These are phyloP conservation scores for Siphlonurus alternatus DNA, from an alignment of 2,888 invertebrate species.

Conservation along the genomic window DNA sequence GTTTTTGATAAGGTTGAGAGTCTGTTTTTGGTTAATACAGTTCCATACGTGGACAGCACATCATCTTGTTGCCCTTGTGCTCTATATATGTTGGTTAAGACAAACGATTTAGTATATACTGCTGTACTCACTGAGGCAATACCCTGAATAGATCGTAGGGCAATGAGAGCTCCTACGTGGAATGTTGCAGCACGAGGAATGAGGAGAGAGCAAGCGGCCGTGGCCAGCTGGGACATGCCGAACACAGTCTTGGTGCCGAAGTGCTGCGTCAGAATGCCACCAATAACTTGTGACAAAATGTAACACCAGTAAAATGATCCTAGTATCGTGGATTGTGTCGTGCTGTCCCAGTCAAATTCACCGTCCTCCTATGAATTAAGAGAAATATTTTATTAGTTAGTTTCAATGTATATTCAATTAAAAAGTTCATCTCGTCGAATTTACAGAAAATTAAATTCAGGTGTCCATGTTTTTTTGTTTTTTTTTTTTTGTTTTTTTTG, in stretches of 20 bases:
- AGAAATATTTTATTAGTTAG: background rate
- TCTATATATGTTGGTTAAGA: too few relatives aligned
- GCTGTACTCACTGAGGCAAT: constrained; percentile 43
- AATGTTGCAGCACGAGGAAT: constrained; percentile 45
- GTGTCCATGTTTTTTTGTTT: too few relatives aligned
- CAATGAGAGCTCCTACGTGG: constrained; percentile 42
- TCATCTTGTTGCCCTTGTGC: too few relatives aligned
- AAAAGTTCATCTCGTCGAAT: too few relatives aligned
- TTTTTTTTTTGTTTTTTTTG: too few relatives aligned
- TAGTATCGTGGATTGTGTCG: constrained; percentile 44
- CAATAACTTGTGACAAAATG: constrained; percentile 49
- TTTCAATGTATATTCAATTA: background rate
- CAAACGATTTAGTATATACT: too few relatives aligned
- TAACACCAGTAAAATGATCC: constrained; percentile 59
- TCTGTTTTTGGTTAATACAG: too few relatives aligned
- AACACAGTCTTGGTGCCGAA: constrained; percentile 53
- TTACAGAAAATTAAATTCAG: too few relatives aligned
- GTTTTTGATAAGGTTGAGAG: too few relatives aligned
- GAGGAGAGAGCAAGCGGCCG: constrained; percentile 46
- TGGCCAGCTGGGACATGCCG: constrained; percentile 48
- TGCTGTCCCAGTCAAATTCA: constrained; percentile 45
- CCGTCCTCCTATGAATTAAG: constrained; percentile 26
- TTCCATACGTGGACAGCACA: too few relatives aligned
- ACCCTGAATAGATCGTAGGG: constrained; percentile 46
- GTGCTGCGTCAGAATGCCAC: constrained; percentile 49